Evolutionary conservation across 2,888 invertebrate species (phyloP), one percentile per base, ranked within the genome.

Genomic region (Agonopterix subpropinquella): DNA sequence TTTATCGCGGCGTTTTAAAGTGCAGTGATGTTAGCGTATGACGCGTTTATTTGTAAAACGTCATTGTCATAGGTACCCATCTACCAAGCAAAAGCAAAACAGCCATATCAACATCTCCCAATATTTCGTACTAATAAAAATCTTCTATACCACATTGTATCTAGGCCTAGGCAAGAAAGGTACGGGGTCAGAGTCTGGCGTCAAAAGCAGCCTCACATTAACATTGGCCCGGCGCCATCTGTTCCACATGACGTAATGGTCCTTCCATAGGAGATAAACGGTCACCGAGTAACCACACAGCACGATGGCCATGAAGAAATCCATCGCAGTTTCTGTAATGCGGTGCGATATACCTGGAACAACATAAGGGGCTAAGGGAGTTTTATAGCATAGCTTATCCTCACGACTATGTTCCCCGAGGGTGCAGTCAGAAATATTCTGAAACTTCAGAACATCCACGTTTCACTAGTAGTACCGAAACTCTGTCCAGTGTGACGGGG

Each of bases 231-330:
- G 88, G 77, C 92, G 89, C 93, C 93, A 93, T 43, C 90, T 84
- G 66, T 92, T 92, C 93, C 93, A 93, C 62, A 92, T 92, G 11
- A 90, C 81, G 60, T 92, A 87, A 60, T 93, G 92, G 62, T 93
- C 92, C 70, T 90, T 91, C 72, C 91, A 87, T 8, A 93, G 78
- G 28, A 92, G 74, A 68, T 92, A 93, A 4, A 92, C 86, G 0
- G 92, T 92, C 11, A 91, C 87, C 0, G 90, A 70, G 66, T 93
- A 93, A 0, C 92, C 93, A 49, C 91, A 80, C 4, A 92, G 70
- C 4, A 93, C 91, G 53, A 93, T 86, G 0, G 87, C 82, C 73
- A 93, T 87, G 67, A 93, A 92, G 55, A 91, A 87, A 49, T 89
- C 88, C 74, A 93, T 89, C 0, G 90, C 89, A 0, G 90, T 89